A percentile compares a stretch with the other conserved stretches of the same genome.
phyloP scores from a whole-genome alignment of 2,113 vertebrate species.

The Coreoperca whiteheadi region DNA sequence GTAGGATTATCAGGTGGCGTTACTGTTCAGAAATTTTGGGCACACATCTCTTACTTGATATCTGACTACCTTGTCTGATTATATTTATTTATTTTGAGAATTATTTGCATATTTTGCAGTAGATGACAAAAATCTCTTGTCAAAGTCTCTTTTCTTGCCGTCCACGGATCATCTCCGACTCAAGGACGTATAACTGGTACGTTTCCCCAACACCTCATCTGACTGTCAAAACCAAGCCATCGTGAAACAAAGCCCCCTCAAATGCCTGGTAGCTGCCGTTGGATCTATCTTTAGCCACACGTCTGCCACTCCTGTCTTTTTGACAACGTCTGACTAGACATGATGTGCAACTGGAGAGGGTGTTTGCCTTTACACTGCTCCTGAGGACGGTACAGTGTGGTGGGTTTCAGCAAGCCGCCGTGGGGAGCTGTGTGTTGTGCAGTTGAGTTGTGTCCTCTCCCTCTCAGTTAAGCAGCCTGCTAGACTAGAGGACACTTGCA shows the following conservation, averaged over 20 bases:
- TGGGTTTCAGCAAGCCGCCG: not conserved
- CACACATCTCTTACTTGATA: conserved; percentile 14
- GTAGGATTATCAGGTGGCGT: not conserved
- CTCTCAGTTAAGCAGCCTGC: conserved; percentile 11
- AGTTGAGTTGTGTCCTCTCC: conserved; percentile 18
- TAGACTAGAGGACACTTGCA: conserved; percentile 31
- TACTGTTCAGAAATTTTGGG: conserved; percentile 8
- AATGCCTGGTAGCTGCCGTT: conserved; percentile 63
- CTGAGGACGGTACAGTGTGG: conserved; percentile 24
- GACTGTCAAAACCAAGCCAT: conserved; percentile 72
- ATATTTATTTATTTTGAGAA: conserved; percentile 15
- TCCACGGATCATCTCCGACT: conserved; percentile 11
- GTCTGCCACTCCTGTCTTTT: conserved; percentile 76
- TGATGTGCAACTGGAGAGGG: conserved; percentile 74
- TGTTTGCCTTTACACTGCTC: conserved; percentile 66
- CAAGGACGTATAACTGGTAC: conserved; percentile 42
- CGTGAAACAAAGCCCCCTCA: conserved; percentile 72
- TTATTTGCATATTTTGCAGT: conserved; percentile 38
- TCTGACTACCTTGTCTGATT: not conserved
- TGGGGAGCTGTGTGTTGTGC: conserved; percentile 24
- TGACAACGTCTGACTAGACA: conserved; percentile 78
- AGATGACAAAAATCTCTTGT: not conserved
- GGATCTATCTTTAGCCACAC: conserved; percentile 81
- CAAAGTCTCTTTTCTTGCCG: conserved; percentile 14
- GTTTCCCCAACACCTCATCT: conserved; percentile 66